A percentile compares a stretch with the other conserved stretches of the same genome.
Evolutionary conservation across 1,140 invertebrate genomes (phyloP).

Genomic region (Drosophila miranda): DNA sequence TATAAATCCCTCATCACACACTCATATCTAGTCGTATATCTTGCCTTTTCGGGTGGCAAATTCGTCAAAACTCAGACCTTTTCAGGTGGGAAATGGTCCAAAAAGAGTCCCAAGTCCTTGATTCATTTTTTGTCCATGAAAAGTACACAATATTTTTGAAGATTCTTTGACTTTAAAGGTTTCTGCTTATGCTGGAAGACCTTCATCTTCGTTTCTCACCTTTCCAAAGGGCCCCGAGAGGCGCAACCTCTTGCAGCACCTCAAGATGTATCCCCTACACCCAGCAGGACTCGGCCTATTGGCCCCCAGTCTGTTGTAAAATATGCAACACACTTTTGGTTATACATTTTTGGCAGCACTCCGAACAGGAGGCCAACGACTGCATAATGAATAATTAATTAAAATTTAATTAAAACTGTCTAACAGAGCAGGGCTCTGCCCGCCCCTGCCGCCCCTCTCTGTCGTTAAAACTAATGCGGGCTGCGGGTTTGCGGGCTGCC

Average conservation of each 20-base stretch:
- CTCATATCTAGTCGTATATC: too few relatives aligned
- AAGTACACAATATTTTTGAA: too few relatives aligned
- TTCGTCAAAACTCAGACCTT: neutral
- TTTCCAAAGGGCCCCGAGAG: too few relatives aligned
- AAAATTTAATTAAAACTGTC: constrained; percentile 74
- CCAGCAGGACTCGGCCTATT: neutral
- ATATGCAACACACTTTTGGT: constrained; percentile 61
- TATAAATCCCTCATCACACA: too few relatives aligned
- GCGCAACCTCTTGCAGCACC: too few relatives aligned
- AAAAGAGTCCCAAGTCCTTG: too few relatives aligned
- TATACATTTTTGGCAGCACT: constrained; percentile 56
- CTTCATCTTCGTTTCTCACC: too few relatives aligned
- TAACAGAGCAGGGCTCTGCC: constrained; percentile 26
- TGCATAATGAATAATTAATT: constrained; percentile 69
- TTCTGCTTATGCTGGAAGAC: too few relatives aligned
- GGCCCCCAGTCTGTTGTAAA: constrained; percentile 23
- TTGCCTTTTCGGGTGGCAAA: too few relatives aligned
- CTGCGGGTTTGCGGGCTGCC: neutral
- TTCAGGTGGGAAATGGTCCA: neutral
- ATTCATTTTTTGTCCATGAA: too few relatives aligned
- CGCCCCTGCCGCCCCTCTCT: neutral
- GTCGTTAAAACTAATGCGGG: constrained; percentile 36
- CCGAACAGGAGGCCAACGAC: neutral
- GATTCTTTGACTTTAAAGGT: too few relatives aligned
- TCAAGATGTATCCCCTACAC: neutral